Percentiles rank a stretch among this genome's conserved stretches.
phyloP scores from a whole-genome alignment of 2,888 invertebrate species.

The Aquatica leii region DNA sequence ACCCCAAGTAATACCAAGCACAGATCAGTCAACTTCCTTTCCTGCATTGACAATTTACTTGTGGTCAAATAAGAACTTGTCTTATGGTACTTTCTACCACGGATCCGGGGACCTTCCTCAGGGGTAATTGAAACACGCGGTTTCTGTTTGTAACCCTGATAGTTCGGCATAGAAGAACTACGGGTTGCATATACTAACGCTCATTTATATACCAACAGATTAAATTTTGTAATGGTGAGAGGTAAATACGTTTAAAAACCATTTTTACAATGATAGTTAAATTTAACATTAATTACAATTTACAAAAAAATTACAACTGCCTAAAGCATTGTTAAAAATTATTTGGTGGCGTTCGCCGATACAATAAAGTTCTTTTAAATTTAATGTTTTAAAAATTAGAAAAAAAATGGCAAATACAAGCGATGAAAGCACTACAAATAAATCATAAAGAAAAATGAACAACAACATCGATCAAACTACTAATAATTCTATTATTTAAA shows the following conservation, averaged over 20 bases:
- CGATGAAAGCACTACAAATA: no score
- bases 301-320: neutral
- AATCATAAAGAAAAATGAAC: no score
- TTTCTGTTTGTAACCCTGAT: conserved; percentile 57
- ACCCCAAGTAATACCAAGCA: conserved; percentile 49
- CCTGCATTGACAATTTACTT: conserved; percentile 49
- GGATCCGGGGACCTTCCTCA: conserved; percentile 66
- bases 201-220: neutral
- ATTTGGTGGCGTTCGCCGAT: neutral
- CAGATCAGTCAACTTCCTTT: conserved; percentile 49
- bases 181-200: conserved; percentile 4
- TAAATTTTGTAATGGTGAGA: neutral
- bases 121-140: conserved; percentile 56
- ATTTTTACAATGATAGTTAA: neutral
- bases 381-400: no score
- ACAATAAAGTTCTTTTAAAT: no score
- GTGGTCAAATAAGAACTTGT: conserved; percentile 55
- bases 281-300: neutral
- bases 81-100: conserved; percentile 63
- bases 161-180: conserved; percentile 30
- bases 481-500: no score
- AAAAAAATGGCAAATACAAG: no score
- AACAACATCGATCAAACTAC: no score
- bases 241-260: neutral
- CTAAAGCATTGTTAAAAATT: neutral